Base-by-base conservation (phyloP, 2,797 vertebrate genomes). In the Limosa lapponica region DNA sequence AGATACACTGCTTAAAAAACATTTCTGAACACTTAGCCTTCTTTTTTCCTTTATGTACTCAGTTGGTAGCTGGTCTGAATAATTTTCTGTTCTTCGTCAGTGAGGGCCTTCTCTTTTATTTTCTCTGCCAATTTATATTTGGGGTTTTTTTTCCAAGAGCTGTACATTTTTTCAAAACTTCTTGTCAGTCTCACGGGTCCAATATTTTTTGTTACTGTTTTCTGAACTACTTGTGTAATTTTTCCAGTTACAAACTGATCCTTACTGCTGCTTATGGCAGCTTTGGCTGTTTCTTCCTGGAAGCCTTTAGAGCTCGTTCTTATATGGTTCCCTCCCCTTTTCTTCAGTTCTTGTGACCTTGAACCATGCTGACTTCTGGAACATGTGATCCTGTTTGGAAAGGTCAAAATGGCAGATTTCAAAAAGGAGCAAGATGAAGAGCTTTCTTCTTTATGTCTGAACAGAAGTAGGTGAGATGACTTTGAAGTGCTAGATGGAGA, bases 311-410 rank as follows among this genome's bases (percentile, higher is more conserved):
- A 88, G 62, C 73, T 87, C 1, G 2, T 90, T 90, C 69, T 87
- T 87, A 87, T 13, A 34, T 51, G 69, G 57, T 75, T 84, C 92
- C 83, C 51, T 94, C 73, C 92, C 51, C 88, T 75, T 84, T 88
- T 80, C 83, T 83, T 88, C 88, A 91, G 74, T 91, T 88, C 69
- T 88, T 91, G 84, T 88, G 88, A 88, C 73, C 51, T 89, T 87
- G 88, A 90, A 74, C 46, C 39, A 6, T 74, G 62, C 88, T 91
- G 88, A 71, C 88, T 84, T 74, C 88, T 80, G 79, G 84, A 91
- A 74, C 61, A 66, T 86, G 83, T 79, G 92, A 70, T 74, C 67
- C 69, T 79, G 67, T 87, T 87, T 83, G 92, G 84, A 80, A 88
- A 84, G 92, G 67, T 83, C 88, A 83, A 54, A 91, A 64, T 91